Base-by-base conservation (phyloP, 2,888 invertebrate genomes). In the Colostygia pectinataria region DNA sequence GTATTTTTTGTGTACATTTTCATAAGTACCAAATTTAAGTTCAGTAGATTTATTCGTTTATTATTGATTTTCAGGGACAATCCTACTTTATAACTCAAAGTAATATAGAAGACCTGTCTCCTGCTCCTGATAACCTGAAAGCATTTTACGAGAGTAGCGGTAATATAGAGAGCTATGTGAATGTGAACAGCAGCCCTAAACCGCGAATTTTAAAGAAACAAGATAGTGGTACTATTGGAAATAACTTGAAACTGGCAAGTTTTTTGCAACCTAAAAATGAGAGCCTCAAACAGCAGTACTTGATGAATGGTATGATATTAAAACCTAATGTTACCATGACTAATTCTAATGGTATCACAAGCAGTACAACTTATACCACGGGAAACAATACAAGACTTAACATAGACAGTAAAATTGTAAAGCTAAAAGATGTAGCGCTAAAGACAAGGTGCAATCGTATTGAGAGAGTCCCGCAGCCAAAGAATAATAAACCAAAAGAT, bases 61-160 rank as follows among this genome's bases (percentile, higher is more conserved):
- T 29, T 7, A 20, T 61, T 64, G 50, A 50, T 64, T 82, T 80
- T 29, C 75, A 89, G 88, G 72, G 77, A 7, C 77, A 74, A 55
- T 76, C 83, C n/a, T 85, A 78, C 57, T 70, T 83, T 40, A 61
- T 87, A 47, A 64, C 84, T 27, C 77, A 77, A 55, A 77, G 64
- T 55, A 71, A 59, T 51, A 65, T 75, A 46, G 75, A 74, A 23
- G 66, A 66, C 47, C 66, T 72, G 14, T 81, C 80, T 63, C 81
- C 85, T 38, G 68, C 79, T n/a, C 75, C 76, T 60, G 80, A 83
- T 74, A 89, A 80, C 77, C 80, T 90, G 71, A 88, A 86, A 80
- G 75, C 77, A 52, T 90, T 87, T 65, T 90, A 89, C 63, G 89
- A 90, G 74, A 90, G 77, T 70, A 89, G 88, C 77, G 89, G 87